Percentiles rank a stretch among this genome's conserved stretches.
Conservation (phyloP, 2,113 vertebrate species). For the Tiliqua scincoides region DNA sequence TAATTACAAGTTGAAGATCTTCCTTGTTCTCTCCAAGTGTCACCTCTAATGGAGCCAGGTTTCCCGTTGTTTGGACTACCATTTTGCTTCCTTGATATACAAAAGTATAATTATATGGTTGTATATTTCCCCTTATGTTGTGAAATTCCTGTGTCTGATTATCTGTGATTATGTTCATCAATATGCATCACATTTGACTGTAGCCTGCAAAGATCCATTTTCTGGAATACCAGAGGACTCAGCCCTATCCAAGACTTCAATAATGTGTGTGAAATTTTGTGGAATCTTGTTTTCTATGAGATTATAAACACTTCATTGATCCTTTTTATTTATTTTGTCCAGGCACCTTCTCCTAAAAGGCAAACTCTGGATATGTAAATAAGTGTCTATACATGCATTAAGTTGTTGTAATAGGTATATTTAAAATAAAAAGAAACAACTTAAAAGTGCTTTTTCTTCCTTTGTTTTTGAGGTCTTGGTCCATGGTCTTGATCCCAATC, state of each 20-base stretch:
- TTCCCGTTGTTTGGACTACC: slow-evolving; percentile 46
- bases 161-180: slow-evolving; percentile 59
- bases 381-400: slow-evolving; percentile 74
- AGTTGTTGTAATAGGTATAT: slow-evolving; percentile 79
- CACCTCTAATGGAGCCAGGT: slow-evolving; percentile 11
- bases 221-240: slow-evolving; percentile 61
- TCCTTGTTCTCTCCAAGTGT: slow-evolving; percentile 52
- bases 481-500: slow-evolving; percentile 10
- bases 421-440: slow-evolving; percentile 81
- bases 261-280: slow-evolving; percentile 54
- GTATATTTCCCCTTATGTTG: slow-evolving; percentile 30
- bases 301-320: slow-evolving; percentile 66
- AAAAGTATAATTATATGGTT: slow-evolving; percentile 43
- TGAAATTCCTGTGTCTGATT: slow-evolving; percentile 50
- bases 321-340: slow-evolving; percentile 62
- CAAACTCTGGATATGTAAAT: slow-evolving; percentile 76
- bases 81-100: slow-evolving; percentile 11
- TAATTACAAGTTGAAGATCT: slow-evolving; percentile 40
- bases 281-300: slow-evolving; percentile 60
- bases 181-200: slow-evolving; percentile 56
- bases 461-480: slow-evolving; percentile 61
- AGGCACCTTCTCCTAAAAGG: slow-evolving; percentile 68
- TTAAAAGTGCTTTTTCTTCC: slow-evolving; percentile 54
- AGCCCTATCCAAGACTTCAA: slow-evolving; percentile 65
- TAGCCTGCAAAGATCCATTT: slow-evolving; percentile 45